Conservation (phyloP, 2,797 vertebrate genomes). For the Karalla daura region DNA sequence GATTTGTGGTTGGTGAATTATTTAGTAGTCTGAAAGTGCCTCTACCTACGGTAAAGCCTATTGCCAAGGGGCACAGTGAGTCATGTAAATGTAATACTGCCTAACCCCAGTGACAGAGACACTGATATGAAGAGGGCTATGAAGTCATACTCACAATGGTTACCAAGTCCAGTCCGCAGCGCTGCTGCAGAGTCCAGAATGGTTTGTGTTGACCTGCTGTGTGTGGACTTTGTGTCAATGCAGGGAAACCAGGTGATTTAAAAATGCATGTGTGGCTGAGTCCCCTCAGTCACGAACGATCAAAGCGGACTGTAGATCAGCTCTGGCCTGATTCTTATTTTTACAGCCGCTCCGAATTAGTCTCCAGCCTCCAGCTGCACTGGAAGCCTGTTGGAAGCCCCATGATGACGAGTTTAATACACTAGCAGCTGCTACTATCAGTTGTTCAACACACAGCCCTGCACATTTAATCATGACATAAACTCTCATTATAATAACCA, state of each 20-base stretch:
- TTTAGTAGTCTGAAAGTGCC: slow-evolving; percentile 80
- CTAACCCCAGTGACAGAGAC: slow-evolving; percentile 46
- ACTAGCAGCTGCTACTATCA: too few species aligned
- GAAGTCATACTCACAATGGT: slow-evolving; percentile 40
- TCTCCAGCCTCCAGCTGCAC: background rate
- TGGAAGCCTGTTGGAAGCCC: background rate
- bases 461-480: too few species aligned
- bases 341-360: background rate
- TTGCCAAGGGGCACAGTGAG: slow-evolving; percentile 63
- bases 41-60: slow-evolving; percentile 65
- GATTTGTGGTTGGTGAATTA: slow-evolving; percentile 78
- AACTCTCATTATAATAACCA: too few species aligned
- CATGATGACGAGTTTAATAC: background rate
- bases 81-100: slow-evolving; percentile 64
- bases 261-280: background rate
- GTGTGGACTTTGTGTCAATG: background rate
- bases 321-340: background rate
- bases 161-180: background rate
- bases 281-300: background rate
- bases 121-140: slow-evolving; percentile 38
- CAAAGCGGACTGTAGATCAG: background rate
- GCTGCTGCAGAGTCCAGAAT: background rate
- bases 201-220: background rate
- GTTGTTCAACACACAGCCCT: too few species aligned
- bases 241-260: background rate